A percentile compares a stretch with the other conserved stretches of the same genome.
phyloP scores from a whole-genome alignment of 2,797 vertebrate species.

The Enteromius unitaeniatus region DNA sequence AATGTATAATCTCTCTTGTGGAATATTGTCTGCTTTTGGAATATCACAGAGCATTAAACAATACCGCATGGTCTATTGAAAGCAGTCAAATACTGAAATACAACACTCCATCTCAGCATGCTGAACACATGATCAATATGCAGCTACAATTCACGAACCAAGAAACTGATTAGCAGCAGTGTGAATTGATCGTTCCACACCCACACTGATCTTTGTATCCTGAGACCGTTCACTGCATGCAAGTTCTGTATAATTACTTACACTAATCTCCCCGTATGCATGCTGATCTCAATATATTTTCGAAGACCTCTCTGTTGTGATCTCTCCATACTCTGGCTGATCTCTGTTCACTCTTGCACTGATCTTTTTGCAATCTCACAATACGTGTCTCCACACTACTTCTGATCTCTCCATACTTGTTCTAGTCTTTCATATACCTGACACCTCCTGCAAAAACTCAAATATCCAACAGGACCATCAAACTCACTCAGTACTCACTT shows the following conservation, averaged over 20 bases:
- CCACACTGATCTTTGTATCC: constrained; percentile 47
- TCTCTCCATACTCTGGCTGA: constrained; percentile 1
- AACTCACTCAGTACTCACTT: not conserved
- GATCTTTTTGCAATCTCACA: not conserved
- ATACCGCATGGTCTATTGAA: constrained; percentile 17
- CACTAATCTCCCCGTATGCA: constrained; percentile 43
- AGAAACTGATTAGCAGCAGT: constrained; percentile 48
- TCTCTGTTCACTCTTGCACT: not conserved
- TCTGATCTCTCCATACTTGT: not conserved
- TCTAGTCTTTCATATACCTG: not conserved
- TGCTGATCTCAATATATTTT: constrained; percentile 26
- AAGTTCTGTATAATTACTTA: constrained; percentile 44
- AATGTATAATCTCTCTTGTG: constrained; percentile 11
- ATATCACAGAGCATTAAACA: constrained; percentile 1
- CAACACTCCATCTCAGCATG: constrained; percentile 27
- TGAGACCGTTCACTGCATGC: constrained; percentile 38
- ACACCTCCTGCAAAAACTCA: not conserved
- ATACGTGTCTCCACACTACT: not conserved
- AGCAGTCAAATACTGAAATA: constrained; percentile 38
- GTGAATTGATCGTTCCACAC: constrained; percentile 53
- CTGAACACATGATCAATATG: constrained; percentile 46
- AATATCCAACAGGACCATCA: not conserved
- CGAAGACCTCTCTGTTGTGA: not conserved
- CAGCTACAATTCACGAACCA: constrained; percentile 43
- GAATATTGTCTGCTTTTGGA: constrained; percentile 30